Base-by-base conservation (phyloP, 2,797 vertebrate species). In the Triplophysa yarkandensis region DNA sequence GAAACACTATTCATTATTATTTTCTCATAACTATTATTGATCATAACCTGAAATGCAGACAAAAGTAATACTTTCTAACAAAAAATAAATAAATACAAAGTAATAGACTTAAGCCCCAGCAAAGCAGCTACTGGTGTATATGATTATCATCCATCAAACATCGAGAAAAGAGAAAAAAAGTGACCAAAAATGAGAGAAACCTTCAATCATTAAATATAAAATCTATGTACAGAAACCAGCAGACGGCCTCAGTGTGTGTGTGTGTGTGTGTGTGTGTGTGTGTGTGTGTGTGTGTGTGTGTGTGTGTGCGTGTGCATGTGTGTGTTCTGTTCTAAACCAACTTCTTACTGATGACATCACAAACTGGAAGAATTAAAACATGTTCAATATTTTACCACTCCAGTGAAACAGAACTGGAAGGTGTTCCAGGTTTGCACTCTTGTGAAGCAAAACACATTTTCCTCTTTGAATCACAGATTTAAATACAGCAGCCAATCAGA, bases 21-120 rank as follows among this genome's bases (percentile, higher is more conserved):
- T 32, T 72, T 72, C 32, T 67, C 30, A 81, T 70, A 62, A 70
- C 72, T 77, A 79, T 48, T 63, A 75, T 55, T 68, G n/a, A n/a
- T n/a, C n/a, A n/a, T n/a, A n/a, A 80, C 61, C 58, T 77, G 77
- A 74, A 82, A 76, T 79, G 77, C 80, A 80, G 78, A 78, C 77
- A 65, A 80, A 82, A 80, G 64, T 74, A 82, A 80, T 80, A 82
- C 68, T 77, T 75, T 58, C 44, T n/a, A n/a, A n/a, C n/a, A n/a
- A 78, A 76, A 68, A 80, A 64, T 65, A 67, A 55, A 71, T 76
- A 65, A 71, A 71, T 68, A 68, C 19, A 19, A 77, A 82, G 68
- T 62, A 82, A 82, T 30, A 23, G 76, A 80, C 75, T 76, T 60
- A 71, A 77, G 66, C 48, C 43, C 81, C 74, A 82, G 74, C 77